A percentile compares a stretch with the other conserved stretches of the same genome.
These are phyloP conservation scores for Colossoma macropomum DNA, from an alignment of 2,113 vertebrate genomes.

Conservation along the genomic window DNA sequence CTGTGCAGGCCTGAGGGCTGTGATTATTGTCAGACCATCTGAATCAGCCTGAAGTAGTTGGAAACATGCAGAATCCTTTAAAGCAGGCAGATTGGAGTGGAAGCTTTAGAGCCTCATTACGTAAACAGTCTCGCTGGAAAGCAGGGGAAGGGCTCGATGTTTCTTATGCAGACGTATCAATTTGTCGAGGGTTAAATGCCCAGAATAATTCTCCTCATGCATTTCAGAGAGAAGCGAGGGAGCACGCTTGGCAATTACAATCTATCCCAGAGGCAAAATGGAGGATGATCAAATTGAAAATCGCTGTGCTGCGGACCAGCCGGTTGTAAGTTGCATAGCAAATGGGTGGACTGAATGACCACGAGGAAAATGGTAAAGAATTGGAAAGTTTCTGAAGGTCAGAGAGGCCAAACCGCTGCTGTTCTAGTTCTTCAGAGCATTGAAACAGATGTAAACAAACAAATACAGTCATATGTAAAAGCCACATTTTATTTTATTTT, in stretches of 20 bases:
- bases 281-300: constrained; percentile 51
- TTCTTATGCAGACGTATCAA: constrained; percentile 48
- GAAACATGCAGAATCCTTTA: constrained; percentile 58
- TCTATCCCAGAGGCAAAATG: constrained; percentile 57
- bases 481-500: too few relatives aligned
- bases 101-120: constrained; percentile 67
- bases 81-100: constrained; percentile 63
- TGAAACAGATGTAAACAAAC: too few relatives aligned
- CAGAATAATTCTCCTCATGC: constrained; percentile 67
- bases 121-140: constrained; percentile 56
- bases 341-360: constrained; percentile 56
- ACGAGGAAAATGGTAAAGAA: constrained; percentile 51
- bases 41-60: constrained; percentile 51
- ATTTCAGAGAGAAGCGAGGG: constrained; percentile 54
- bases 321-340: constrained; percentile 49
- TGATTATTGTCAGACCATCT: constrained; percentile 56
- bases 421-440: neutral
- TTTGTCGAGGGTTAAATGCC: constrained; percentile 59
- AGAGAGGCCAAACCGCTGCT: neutral
- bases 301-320: constrained; percentile 37
- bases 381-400: constrained; percentile 4
- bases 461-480: too few relatives aligned
- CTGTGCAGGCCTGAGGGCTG: constrained; percentile 49
- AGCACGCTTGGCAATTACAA: constrained; percentile 62
- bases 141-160: constrained; percentile 42